phyloP scores from a whole-genome alignment of 2,113 vertebrate genomes.

The Anolis sagrei region DNA sequence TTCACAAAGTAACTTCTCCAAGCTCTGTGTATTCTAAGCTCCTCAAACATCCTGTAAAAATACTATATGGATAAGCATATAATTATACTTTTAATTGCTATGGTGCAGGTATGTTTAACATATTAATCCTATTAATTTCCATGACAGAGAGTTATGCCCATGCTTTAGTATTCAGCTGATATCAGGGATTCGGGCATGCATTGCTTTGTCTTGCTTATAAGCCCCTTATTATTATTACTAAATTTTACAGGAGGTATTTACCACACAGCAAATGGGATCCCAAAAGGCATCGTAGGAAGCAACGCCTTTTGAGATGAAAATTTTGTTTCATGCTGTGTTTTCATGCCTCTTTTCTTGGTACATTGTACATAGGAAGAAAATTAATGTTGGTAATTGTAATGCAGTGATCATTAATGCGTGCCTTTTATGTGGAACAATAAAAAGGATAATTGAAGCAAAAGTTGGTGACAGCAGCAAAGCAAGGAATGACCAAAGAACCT shows the following conservation, averaged over 20 bases:
- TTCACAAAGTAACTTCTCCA: no score
- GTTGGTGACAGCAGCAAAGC: constrained; percentile 18
- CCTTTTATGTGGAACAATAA: constrained; percentile 1
- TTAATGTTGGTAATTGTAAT: constrained; percentile 12
- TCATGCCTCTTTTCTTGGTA: constrained; percentile 8
- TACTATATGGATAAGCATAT: background rate
- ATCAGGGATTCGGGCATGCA: background rate
- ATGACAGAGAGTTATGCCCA: constrained; percentile 7
- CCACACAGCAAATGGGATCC: constrained; percentile 6
- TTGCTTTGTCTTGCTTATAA: background rate
- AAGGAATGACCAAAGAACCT: constrained; percentile 9
- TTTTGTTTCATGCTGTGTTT: constrained; percentile 31
- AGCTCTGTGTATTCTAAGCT: background rate
- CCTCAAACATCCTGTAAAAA: background rate
- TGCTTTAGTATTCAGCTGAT: constrained; percentile 2
- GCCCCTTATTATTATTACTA: constrained; percentile 2
- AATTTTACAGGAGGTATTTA: constrained; percentile 7
- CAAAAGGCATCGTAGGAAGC: background rate
- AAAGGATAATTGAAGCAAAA: constrained; percentile 23
- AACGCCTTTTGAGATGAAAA: constrained; percentile 11
- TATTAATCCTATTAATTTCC: constrained; percentile 15
- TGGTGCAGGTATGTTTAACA: background rate
- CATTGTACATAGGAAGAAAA: constrained; percentile 28
- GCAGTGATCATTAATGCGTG: constrained; percentile 16
- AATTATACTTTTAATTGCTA: constrained; percentile 7